These are phyloP conservation scores for Crocuta crocuta DNA, from an alignment of 2,113 vertebrate genomes.

Conservation along the genomic window DNA sequence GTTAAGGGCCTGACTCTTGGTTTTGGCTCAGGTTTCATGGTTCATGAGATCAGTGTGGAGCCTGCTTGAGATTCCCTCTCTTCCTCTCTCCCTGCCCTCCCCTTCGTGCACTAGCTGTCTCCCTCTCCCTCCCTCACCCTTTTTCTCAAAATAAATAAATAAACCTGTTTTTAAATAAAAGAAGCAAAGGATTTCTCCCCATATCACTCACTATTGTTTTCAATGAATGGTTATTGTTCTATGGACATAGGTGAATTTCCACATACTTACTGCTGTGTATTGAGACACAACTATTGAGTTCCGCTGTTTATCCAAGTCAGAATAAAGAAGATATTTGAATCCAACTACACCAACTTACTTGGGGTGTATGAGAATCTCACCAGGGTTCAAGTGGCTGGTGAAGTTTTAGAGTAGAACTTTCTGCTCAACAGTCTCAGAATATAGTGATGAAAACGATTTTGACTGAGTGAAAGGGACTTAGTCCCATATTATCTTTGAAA, in stretches of 20 bases:
- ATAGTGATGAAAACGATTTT: not conserved
- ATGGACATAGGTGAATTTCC: not conserved
- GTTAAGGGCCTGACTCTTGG: too few relatives aligned
- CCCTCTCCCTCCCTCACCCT: too few relatives aligned
- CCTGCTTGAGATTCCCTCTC: too few relatives aligned
- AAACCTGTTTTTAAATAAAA: too few relatives aligned
- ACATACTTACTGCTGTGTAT: fast-evolving
- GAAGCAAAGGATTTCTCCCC: not conserved
- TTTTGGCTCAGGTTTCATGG: too few relatives aligned
- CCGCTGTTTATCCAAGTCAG: not conserved
- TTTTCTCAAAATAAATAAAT: too few relatives aligned
- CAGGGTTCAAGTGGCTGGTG: not conserved
- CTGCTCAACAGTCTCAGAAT: not conserved
- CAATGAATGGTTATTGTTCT: too few relatives aligned
- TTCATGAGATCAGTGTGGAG: too few relatives aligned
- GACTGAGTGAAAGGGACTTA: not conserved
- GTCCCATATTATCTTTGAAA: not conserved
- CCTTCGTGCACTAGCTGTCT: too few relatives aligned
- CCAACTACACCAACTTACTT: not conserved
- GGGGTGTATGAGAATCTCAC: not conserved
- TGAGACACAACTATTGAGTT: not conserved
- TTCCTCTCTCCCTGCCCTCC: too few relatives aligned
- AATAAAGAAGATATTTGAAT: not conserved
- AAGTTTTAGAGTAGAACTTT: not conserved
- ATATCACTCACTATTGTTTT: not conserved